These are phyloP conservation scores for Hirtodrosophila trivittata DNA, from an alignment of 2,888 invertebrate genomes.

Conservation along the genomic window DNA sequence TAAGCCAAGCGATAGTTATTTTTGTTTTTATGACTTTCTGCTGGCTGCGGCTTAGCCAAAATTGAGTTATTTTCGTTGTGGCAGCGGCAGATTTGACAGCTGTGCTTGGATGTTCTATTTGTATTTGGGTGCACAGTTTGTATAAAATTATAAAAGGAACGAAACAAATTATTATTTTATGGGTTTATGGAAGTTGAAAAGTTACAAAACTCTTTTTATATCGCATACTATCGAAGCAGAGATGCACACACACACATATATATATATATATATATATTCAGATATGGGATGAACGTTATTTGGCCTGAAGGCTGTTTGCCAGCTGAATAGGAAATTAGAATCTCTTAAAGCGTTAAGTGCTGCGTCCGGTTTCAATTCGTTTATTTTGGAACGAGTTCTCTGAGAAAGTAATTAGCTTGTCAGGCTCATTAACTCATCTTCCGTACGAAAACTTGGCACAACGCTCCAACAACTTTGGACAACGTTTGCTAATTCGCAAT, in stretches of 20 bases:
- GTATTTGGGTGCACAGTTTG: not conserved
- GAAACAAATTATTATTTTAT: constrained; percentile 14
- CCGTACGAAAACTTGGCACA: constrained; percentile 57
- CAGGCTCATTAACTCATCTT: constrained; percentile 62
- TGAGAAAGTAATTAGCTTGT: constrained; percentile 51
- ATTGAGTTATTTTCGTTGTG: constrained; percentile 41
- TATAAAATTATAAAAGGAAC: constrained; percentile 15
- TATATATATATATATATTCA: no score
- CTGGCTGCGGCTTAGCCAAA: constrained; percentile 23
- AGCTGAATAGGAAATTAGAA: no score
- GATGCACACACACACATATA: no score
- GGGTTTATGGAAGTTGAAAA: constrained; percentile 9
- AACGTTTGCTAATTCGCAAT: constrained; percentile 60
- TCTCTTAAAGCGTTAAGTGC: no score
- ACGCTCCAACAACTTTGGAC: constrained; percentile 50
- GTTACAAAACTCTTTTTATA: not conserved
- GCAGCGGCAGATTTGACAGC: constrained; percentile 30
- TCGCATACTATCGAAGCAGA: no score
- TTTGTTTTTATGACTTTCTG: constrained; percentile 61
- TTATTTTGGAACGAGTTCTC: constrained; percentile 2
- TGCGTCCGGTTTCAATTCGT: no score
- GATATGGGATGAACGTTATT: no score
- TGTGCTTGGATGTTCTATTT: constrained; percentile 39
- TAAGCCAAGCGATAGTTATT: constrained; percentile 28
- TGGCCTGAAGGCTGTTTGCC: no score